A percentile compares a stretch with the other conserved stretches of the same genome.
Evolutionary conservation across 1,140 invertebrate species (phyloP).

Genomic region (Argopecten irradians): DNA sequence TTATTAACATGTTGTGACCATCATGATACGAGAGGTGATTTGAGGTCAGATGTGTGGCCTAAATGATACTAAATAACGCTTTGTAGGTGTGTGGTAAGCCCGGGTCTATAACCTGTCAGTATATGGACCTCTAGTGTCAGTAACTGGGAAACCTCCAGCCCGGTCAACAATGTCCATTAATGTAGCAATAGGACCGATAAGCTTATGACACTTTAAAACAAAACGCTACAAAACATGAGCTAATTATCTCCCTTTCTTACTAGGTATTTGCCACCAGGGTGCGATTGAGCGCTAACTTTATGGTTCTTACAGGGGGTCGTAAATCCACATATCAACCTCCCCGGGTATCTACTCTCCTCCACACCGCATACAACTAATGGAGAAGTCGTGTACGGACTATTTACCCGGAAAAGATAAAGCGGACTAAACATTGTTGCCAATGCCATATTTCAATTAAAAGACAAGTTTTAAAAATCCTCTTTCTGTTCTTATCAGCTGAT

Average conservation of each 20-base stretch:
- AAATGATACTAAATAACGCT: too few relatives aligned
- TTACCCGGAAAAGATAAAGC: constrained; percentile 21
- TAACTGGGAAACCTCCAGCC: neutral
- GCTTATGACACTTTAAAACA: constrained; percentile 11
- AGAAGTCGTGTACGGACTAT: neutral
- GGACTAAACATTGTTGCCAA: neutral
- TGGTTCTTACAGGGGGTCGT: neutral
- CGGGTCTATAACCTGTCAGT: neutral
- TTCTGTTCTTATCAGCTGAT: constrained; percentile 5
- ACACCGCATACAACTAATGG: neutral
- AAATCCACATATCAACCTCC: neutral
- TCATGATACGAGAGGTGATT: too few relatives aligned
- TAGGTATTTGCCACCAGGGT: constrained; percentile 3
- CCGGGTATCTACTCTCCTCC: neutral
- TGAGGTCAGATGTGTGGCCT: neutral
- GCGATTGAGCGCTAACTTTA: neutral
- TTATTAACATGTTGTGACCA: too few relatives aligned
- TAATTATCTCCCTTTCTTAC: neutral
- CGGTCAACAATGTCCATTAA: neutral
- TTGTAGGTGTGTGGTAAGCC: too few relatives aligned
- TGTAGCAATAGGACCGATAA: neutral
- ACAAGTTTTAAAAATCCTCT: constrained; percentile 6
- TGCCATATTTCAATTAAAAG: constrained; percentile 23
- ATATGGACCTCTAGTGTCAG: neutral
- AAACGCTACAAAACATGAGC: constrained; percentile 9